Evolutionary conservation across 2,113 vertebrate species (phyloP).

Genomic region (Dromiciops gliroides): DNA sequence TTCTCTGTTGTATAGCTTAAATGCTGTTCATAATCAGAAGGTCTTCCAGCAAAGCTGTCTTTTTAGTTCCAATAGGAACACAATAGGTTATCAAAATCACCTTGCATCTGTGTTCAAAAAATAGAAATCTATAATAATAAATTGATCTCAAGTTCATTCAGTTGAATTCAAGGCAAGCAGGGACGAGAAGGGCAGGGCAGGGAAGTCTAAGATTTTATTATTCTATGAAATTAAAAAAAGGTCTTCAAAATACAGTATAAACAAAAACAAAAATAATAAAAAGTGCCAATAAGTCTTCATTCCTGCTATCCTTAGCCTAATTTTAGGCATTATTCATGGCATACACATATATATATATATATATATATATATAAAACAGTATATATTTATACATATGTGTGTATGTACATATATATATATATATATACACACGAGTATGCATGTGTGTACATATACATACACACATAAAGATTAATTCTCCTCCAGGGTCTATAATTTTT

Average conservation of each 20-base stretch:
- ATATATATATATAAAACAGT: background rate
- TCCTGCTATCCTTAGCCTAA: background rate
- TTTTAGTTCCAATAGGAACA: background rate
- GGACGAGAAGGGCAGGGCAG: background rate
- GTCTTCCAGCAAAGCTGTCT: background rate
- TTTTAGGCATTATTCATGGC: background rate
- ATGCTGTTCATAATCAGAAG: background rate
- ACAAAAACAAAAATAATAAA: background rate
- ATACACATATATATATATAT: background rate
- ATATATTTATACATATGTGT: background rate
- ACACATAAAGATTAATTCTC: slow-evolving; percentile 16
- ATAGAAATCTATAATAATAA: background rate
- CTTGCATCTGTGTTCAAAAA: background rate
- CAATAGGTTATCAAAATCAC: background rate
- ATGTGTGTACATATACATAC: too few relatives aligned
- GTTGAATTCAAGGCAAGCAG: background rate
- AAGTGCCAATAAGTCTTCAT: background rate
- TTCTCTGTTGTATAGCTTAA: background rate
- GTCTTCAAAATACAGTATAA: background rate
- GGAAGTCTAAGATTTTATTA: background rate
- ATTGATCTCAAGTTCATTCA: background rate
- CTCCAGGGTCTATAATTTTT: background rate
- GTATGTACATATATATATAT: background rate
- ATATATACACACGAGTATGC: too few relatives aligned
- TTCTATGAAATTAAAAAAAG: background rate